A percentile compares a stretch with the other conserved stretches of the same genome.
Evolutionary conservation across 2,113 vertebrate genomes (phyloP).

Genomic region (Ciconia stormi): DNA sequence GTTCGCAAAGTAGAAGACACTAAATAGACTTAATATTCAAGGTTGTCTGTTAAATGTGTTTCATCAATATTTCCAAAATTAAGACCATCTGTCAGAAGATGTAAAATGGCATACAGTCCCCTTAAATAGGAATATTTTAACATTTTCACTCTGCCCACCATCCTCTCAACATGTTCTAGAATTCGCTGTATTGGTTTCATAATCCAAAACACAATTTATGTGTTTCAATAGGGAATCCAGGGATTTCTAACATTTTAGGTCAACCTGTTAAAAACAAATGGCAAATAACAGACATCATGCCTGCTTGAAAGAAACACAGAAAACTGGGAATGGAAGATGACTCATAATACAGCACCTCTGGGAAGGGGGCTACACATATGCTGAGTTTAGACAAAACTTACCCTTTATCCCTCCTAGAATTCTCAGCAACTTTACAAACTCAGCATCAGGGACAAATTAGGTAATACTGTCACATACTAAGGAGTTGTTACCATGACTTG

Average conservation of each 20-base stretch:
- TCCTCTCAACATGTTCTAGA: not conserved
- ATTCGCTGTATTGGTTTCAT: not conserved
- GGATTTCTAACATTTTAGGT: not conserved
- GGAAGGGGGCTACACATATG: not conserved
- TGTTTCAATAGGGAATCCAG: not conserved
- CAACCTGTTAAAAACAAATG: not conserved
- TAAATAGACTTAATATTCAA: not conserved
- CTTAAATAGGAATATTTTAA: not conserved
- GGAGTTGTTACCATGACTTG: not conserved
- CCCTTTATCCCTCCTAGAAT: not conserved
- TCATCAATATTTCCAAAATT: not conserved
- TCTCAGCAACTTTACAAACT: not conserved
- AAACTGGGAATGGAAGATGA: not conserved
- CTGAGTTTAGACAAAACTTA: not conserved
- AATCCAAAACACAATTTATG: not conserved
- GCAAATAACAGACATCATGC: not conserved
- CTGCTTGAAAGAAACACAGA: not conserved
- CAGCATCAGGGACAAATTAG: not conserved
- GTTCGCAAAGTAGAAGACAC: not conserved
- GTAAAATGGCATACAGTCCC: not conserved
- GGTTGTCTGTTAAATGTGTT: not conserved
- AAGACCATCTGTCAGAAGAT: not conserved
- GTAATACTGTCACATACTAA: not conserved
- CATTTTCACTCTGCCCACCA: not conserved
- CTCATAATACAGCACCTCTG: not conserved